Percentiles rank a stretch among this genome's conserved stretches.
phyloP scores from a whole-genome alignment of 2,113 vertebrate species.

The Scopus umbretta region DNA sequence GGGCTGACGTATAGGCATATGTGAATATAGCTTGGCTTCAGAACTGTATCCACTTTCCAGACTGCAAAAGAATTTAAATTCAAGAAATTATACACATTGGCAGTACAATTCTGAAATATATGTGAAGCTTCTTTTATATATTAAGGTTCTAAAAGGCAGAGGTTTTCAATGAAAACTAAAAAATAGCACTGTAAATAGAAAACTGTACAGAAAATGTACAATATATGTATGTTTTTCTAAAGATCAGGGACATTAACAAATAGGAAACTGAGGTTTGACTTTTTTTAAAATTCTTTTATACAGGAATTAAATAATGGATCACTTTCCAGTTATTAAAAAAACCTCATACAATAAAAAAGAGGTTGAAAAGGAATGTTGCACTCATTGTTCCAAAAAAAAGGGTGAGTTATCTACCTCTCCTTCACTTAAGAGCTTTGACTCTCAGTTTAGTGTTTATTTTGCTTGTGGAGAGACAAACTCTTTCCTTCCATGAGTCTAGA shows the following conservation, averaged over 20 bases:
- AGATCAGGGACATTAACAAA: not conserved
- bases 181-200: not conserved
- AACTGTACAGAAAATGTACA: not conserved
- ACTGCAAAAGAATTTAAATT: not conserved
- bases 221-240: not conserved
- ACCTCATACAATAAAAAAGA: not conserved
- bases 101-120: not conserved
- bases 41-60: not conserved
- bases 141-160: not conserved
- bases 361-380: not conserved
- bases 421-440: not conserved
- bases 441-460: not conserved
- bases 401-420: not conserved
- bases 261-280: not conserved
- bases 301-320: not conserved
- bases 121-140: not conserved
- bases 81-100: not conserved
- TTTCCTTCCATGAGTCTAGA: not conserved
- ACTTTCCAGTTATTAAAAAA: not conserved
- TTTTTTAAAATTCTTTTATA: not conserved
- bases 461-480: not conserved
- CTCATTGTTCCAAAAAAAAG: not conserved
- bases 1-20: fast-evolving
- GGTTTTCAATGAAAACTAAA: not conserved
- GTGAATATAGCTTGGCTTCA: not conserved